Percentiles rank a stretch among this genome's conserved stretches.
phyloP scores from a whole-genome alignment of 2,113 vertebrate genomes.

The Engystomops pustulosus region DNA sequence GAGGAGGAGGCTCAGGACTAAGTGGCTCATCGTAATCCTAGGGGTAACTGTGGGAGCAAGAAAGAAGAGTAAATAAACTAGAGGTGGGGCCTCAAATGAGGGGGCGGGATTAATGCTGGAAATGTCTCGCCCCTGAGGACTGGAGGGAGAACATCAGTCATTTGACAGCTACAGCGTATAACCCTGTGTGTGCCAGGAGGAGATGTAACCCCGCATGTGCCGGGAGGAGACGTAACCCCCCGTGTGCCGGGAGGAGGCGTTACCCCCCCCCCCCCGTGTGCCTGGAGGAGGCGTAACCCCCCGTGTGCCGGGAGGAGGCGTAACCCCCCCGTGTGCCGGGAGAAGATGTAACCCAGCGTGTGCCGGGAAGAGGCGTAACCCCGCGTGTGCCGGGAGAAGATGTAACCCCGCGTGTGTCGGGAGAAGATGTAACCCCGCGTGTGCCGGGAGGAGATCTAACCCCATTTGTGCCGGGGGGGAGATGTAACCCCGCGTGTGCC shows the following conservation, averaged over 20 bases:
- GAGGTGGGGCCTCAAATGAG: too few relatives aligned
- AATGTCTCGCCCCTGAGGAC: too few relatives aligned
- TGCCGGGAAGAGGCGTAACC: neutral
- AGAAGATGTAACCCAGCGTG: neutral
- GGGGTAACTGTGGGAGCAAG: constrained; percentile 62
- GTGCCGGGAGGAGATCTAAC: neutral
- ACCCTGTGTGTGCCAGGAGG: neutral
- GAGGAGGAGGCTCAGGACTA: constrained; percentile 78
- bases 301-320: neutral
- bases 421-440: neutral
- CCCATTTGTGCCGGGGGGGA: neutral
- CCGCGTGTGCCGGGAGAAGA: neutral
- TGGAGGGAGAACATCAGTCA: too few relatives aligned
- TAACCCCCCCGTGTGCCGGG: neutral
- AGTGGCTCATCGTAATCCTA: constrained; percentile 74
- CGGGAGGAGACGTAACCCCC: neutral
- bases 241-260: neutral
- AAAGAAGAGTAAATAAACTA: too few relatives aligned
- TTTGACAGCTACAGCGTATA: too few relatives aligned
- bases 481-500: neutral
- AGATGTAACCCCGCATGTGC: neutral
- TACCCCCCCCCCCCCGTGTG: neutral
- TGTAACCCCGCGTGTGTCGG: neutral
- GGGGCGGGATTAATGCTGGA: too few relatives aligned
- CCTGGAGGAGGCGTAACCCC: neutral